Base-by-base conservation (phyloP, 2,888 invertebrate species). In the Philonicus albiceps region DNA sequence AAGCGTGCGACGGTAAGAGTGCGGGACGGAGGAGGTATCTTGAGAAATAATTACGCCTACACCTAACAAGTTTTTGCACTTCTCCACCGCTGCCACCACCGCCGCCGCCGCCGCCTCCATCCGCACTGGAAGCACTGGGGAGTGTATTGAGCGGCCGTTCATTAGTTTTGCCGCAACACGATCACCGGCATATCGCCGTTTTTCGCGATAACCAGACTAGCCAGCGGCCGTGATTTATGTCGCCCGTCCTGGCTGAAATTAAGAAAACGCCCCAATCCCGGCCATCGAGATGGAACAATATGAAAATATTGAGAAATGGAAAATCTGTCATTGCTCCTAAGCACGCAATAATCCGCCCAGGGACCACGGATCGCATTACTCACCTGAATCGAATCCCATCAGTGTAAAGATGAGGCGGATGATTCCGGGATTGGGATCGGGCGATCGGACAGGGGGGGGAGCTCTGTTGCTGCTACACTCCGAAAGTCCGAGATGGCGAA, bases 291-390 rank as follows among this genome's bases (percentile, higher is more conserved):
- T 72, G 73, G 86, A 86, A 86, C 88, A 87, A 88, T 88, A 89
- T 88, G 88, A 88, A 87, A 86, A 87, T 86, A 87, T 85, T 87
- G 88, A 87, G 85, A 88, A 88, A 88, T 89, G 86, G 85, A 86
- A 88, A 88, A 88, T 89, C 88, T 89, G 89, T 89, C 88, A 89
- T 88, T 89, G 88, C 88, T 64, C 87, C 87, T 87, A 86, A 88
- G 85, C 89, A 89, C 88, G 89, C 88, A 88, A 88, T 88, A 85
- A 73, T 84, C 30, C 84, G 84, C 84, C 84, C 84, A 84, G 73
- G 84, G 84, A 73, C 73, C 43, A 40, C 37, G 49, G 84, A 81
- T 81, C 55, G 55, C 81, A 81, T 81, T 81, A 81, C 64, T 81
- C 81, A 81, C 81, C 81, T 53, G 81, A 81, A 64, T 64, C 55